Conservation (phyloP, 2,888 invertebrate genomes). For the Stenchaetothrips biformis region DNA sequence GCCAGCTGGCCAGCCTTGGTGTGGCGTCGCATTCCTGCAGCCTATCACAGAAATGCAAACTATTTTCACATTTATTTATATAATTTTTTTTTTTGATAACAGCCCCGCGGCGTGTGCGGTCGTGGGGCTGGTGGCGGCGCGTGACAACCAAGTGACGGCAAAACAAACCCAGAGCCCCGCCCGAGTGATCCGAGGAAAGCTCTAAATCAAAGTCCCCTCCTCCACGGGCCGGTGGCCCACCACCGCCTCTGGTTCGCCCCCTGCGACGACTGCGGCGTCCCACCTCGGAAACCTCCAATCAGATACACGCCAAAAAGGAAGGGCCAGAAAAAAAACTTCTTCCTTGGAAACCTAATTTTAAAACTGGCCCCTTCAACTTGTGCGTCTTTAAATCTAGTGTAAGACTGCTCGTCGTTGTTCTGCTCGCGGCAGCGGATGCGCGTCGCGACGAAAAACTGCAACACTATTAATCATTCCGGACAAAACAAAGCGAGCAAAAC, state of each 20-base stretch:
- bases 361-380: no score
- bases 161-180: constrained; percentile 10
- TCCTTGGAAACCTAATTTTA: no score
- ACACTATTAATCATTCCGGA: no score
- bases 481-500: no score
- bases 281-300: no score
- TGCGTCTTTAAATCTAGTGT: no score
- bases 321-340: no score
- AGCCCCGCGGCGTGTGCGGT: background rate
- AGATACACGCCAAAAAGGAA: no score
- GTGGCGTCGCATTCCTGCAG: background rate
- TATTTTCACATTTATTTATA: background rate
- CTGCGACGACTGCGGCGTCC: no score
- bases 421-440: no score
- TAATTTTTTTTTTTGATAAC: background rate
- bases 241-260: background rate
- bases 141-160: background rate
- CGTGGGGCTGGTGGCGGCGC: background rate
- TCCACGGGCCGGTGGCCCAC: background rate
- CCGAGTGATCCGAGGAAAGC: constrained; percentile 22
- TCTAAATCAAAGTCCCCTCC: constrained; percentile 20
- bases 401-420: no score
- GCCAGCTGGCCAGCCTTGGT: background rate
- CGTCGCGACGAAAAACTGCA: no score
- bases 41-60: background rate